A percentile compares a stretch with the other conserved stretches of the same genome.
Evolutionary conservation across 2,113 vertebrate species (phyloP).

Genomic region (Corythornis cristatus): DNA sequence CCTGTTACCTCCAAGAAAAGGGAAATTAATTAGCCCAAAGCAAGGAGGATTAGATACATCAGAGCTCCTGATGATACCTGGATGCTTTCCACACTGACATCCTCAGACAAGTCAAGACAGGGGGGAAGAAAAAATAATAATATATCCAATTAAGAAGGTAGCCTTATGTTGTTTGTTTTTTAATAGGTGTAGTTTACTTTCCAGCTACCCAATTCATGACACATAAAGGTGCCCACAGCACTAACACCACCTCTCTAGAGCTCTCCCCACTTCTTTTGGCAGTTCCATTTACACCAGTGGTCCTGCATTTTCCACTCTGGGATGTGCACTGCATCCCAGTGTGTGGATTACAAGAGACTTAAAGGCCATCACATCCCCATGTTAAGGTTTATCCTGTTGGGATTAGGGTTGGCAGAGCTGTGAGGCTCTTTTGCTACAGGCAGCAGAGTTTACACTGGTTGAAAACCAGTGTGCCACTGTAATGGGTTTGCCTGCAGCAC

Average conservation of each 20-base stretch:
- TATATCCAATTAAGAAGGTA: neutral
- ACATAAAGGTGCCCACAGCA: neutral
- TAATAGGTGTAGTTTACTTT: neutral
- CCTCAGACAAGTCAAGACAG: neutral
- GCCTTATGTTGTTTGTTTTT: neutral
- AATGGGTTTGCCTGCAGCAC: neutral
- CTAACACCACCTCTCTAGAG: neutral
- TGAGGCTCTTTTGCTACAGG: neutral
- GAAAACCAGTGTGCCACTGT: neutral
- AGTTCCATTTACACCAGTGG: neutral
- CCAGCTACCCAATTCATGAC: neutral
- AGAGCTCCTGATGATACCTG: neutral
- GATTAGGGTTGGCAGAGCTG: rapidly evolving
- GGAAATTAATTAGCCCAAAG: neutral
- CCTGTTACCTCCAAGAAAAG: neutral
- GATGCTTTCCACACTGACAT: rapidly evolving
- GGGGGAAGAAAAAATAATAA: rapidly evolving
- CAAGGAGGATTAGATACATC: neutral
- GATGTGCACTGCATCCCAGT: neutral
- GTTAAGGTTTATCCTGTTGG: neutral
- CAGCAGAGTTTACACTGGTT: neutral
- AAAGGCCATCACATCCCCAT: neutral
- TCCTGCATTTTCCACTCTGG: neutral
- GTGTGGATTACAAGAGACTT: rapidly evolving
- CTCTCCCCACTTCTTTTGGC: neutral